Percentiles rank a stretch among this genome's conserved stretches.
phyloP scores from a whole-genome alignment of 2,888 invertebrate genomes.

The Caradrina kadenii region DNA sequence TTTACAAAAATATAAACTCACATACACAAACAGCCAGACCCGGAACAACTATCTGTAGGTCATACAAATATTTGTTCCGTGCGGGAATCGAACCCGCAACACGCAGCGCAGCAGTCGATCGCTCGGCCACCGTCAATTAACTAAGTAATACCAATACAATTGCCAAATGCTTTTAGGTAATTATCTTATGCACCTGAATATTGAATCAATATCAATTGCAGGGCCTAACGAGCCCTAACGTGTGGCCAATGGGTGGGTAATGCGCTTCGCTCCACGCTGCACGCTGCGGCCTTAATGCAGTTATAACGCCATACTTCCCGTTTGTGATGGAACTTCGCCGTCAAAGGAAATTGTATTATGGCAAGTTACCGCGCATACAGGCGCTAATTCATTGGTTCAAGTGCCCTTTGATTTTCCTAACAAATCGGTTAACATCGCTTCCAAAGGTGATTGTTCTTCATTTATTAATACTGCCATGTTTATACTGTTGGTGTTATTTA shows the following conservation, averaged over 20 bases:
- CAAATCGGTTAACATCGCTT: background rate
- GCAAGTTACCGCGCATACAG: background rate
- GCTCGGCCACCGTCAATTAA: too few species aligned
- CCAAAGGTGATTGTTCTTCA: background rate
- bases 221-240: slow-evolving; percentile 13
- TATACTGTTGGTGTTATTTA: too few species aligned
- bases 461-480: too few species aligned
- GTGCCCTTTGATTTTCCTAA: slow-evolving; percentile 2
- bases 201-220: background rate
- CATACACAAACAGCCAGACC: too few species aligned
- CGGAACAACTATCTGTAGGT: too few species aligned
- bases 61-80: too few species aligned
- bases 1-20: too few species aligned
- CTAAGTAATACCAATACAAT: too few species aligned
- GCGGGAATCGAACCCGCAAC: too few species aligned
- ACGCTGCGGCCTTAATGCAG: slow-evolving; percentile 10
- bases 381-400: background rate
- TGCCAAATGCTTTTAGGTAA: background rate
- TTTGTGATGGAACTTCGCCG: background rate
- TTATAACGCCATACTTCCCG: slow-evolving; percentile 1
- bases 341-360: slow-evolving; percentile 5
- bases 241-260: background rate
- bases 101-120: too few species aligned
- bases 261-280: background rate
- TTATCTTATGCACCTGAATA: background rate